phyloP scores from a whole-genome alignment of 2,113 vertebrate species.

The pig (Sus scrofa) region T2T-Sscrofa CM000829.6:41593001-41593500 shows the following conservation, averaged over 20 bases:
- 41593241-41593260: constrained; percentile 47
- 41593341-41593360: constrained; percentile 35
- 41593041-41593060: background rate
- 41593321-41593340: constrained; percentile 58
- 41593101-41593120: background rate
- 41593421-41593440: background rate
- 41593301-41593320: constrained; percentile 13
- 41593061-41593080: background rate
- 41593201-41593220: constrained; percentile 44
- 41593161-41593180: constrained; percentile 45
- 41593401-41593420: constrained; percentile 35
- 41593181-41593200: background rate
- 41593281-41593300: constrained; percentile 45
- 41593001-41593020: background rate
- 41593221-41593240: background rate
- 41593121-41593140: background rate
- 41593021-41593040: background rate
- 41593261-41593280: constrained; percentile 46
- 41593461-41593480: constrained; percentile 38
- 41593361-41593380: constrained; percentile 40
- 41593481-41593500: constrained; percentile 9
- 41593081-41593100: background rate
- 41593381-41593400: background rate
- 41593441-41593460: background rate
- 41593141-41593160: background rate